Conservation (phyloP, 2,888 invertebrate genomes). For the Scaptomyza flava region DNA sequence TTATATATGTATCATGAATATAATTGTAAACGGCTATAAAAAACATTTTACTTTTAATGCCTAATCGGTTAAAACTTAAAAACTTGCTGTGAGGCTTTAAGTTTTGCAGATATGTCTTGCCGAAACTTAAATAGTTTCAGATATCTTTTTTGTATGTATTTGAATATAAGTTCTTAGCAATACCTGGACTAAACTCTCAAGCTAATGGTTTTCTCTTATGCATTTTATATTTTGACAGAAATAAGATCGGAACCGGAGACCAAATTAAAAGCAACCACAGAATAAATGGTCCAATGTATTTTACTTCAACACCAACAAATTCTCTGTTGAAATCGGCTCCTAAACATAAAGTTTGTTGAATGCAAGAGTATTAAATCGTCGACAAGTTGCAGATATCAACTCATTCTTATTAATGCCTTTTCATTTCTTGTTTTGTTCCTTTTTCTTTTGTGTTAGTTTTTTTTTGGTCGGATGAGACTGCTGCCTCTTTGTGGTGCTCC, state of each 20-base stretch:
- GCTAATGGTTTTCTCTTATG: not conserved
- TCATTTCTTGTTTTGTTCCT: slow-evolving; percentile 3
- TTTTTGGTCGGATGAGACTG: slow-evolving; percentile 19
- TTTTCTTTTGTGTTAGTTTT: slow-evolving; percentile 11
- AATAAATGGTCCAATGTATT: too few species aligned
- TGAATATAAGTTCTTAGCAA: too few species aligned
- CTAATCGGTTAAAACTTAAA: too few species aligned
- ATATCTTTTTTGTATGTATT: not conserved
- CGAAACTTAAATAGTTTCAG: too few species aligned
- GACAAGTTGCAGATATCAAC: not conserved
- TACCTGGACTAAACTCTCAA: not conserved
- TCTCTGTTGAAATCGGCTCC: too few species aligned
- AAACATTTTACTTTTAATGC: too few species aligned
- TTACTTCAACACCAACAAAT: too few species aligned
- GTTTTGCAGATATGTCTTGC: too few species aligned
- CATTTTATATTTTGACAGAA: not conserved
- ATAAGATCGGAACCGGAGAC: not conserved
- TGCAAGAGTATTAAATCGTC: slow-evolving; percentile 1
- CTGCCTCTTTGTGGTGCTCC: slow-evolving; percentile 27
- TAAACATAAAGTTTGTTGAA: too few species aligned
- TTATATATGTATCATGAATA: too few species aligned
- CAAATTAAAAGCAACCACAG: not conserved
- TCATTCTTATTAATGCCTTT: slow-evolving; percentile 1
- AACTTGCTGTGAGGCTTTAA: too few species aligned
- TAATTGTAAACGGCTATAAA: too few species aligned